phyloP scores from a whole-genome alignment of 2,888 invertebrate genomes.

The Hofmannophila pseudospretella region DNA sequence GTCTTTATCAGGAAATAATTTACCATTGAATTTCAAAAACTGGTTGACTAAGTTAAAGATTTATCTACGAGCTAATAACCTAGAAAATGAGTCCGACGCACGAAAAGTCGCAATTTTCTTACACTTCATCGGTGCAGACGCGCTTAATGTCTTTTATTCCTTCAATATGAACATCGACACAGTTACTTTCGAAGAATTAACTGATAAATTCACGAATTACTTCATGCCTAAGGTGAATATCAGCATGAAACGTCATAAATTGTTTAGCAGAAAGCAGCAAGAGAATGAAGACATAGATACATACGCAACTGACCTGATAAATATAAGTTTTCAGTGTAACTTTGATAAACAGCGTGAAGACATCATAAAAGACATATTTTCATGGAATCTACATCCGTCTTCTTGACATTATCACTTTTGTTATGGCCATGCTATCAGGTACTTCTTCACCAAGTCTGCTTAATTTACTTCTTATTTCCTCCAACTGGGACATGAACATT shows the following conservation, averaged over 20 bases:
- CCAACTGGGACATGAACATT: no score
- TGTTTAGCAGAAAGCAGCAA: constrained; percentile 1
- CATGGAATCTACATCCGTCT: no score
- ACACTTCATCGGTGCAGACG: background rate
- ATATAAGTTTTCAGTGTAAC: no score
- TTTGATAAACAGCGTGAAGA: no score
- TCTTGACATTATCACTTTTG: no score
- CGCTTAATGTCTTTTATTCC: constrained; percentile 5
- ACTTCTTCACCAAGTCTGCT: no score
- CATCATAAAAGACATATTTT: no score
- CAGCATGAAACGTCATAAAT: constrained; percentile 6
- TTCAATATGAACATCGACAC: constrained; percentile 4
- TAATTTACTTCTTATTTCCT: no score
- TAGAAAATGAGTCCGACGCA: background rate
- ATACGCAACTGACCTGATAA: background rate
- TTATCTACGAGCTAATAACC: background rate
- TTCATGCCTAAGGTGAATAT: constrained; percentile 4
- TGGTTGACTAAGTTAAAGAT: background rate
- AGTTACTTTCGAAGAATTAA: constrained; percentile 1
- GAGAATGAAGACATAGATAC: background rate
- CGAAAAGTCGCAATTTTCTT: background rate
- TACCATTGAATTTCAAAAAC: background rate
- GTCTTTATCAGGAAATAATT: no score
- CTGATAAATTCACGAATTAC: background rate
- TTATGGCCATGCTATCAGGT: no score